A percentile compares a stretch with the other conserved stretches of the same genome.
Evolutionary conservation across 2,797 vertebrate genomes (phyloP).

Genomic region (Crypturellus tataupa): DNA sequence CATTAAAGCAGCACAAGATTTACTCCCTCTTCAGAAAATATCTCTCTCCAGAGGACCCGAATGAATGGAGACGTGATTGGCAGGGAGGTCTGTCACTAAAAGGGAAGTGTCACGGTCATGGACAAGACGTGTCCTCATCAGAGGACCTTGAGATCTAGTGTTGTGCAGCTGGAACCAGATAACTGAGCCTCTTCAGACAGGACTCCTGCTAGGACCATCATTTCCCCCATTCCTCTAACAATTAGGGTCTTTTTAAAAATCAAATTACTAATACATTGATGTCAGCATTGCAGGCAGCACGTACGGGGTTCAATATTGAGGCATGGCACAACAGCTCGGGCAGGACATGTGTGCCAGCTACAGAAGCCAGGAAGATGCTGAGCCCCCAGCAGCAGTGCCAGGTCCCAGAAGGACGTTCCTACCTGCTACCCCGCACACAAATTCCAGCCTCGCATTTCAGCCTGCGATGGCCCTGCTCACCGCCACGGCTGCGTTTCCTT

Average conservation of each 20-base stretch:
- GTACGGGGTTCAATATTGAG: no score
- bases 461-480: rapidly evolving
- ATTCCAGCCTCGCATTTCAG: not conserved
- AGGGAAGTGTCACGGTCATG: not conserved
- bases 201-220: not conserved
- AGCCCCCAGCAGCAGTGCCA: not conserved
- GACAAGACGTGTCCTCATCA: rapidly evolving
- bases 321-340: no score
- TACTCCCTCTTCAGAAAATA: not conserved
- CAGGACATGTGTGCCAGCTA: not conserved
- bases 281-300: not conserved
- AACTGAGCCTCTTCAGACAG: rapidly evolving
- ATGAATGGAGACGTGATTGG: not conserved
- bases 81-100: rapidly evolving
- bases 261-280: not conserved
- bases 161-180: not conserved
- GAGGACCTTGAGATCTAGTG: not conserved
- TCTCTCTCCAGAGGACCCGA: not conserved
- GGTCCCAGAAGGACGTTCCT: not conserved
- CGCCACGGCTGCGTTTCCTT: rapidly evolving
- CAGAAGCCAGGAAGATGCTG: no score
- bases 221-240: not conserved
- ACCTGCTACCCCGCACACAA: not conserved
- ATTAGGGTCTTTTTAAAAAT: not conserved
- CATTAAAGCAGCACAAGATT: not conserved